Percentiles rank a stretch among this genome's conserved stretches.
These are phyloP conservation scores for Zosterops japonicus DNA, from an alignment of 2,113 vertebrate species.

Conservation along the genomic window DNA sequence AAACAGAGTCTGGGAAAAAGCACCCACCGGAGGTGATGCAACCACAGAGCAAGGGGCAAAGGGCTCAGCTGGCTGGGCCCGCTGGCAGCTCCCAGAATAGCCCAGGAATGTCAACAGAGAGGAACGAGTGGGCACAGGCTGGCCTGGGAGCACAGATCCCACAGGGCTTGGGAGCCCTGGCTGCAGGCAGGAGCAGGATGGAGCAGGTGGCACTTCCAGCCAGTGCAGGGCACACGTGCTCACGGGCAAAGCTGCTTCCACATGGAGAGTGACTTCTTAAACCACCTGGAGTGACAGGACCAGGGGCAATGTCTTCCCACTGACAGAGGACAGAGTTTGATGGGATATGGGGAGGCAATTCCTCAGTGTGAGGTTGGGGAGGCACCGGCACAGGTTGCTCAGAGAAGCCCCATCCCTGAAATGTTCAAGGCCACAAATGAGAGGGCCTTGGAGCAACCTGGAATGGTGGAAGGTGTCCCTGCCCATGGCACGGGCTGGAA, in stretches of 20 bases:
- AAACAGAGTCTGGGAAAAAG: constrained; percentile 74
- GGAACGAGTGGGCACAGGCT: background rate
- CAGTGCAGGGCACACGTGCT: fast-evolving
- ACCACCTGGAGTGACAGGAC: too few relatives aligned
- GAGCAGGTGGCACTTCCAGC: background rate
- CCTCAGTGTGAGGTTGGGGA: background rate
- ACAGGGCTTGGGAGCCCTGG: background rate
- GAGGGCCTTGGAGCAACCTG: background rate
- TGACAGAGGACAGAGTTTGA: background rate
- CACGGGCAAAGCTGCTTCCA: fast-evolving
- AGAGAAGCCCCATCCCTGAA: background rate
- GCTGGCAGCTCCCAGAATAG: constrained; percentile 71
- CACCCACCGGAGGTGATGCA: constrained; percentile 51
- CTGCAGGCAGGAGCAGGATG: background rate
- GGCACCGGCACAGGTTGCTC: background rate
- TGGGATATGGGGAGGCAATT: background rate
- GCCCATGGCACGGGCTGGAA: fast-evolving
- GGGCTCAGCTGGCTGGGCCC: constrained; percentile 23
- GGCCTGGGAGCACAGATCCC: background rate
- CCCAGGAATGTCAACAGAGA: constrained; percentile 62
- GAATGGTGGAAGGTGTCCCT: background rate
- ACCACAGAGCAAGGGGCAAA: background rate
- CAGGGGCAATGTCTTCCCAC: background rate
- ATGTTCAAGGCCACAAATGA: background rate
- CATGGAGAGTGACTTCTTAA: fast-evolving